Evolutionary conservation across 2,113 vertebrate species (phyloP), one percentile per base, ranked within the genome.

Genomic region (Ictidomys tridecemlineatus): DNA sequence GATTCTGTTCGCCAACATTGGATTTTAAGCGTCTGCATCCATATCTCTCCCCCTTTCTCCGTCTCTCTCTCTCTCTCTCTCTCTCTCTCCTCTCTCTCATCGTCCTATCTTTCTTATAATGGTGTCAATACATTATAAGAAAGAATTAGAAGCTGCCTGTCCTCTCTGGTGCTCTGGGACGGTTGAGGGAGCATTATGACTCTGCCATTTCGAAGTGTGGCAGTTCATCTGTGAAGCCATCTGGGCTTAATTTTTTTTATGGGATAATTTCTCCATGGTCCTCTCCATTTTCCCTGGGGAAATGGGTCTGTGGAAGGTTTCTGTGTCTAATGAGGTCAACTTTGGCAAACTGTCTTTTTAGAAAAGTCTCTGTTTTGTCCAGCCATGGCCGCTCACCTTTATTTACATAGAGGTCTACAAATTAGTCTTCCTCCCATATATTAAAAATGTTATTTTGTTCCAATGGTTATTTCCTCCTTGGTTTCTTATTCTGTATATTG

Each of bases 191-290:
- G 45, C 32, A 53, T 82, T 83, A 72, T 76, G 58, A 58, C 61
- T 89, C 37, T 58, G 20, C n/a, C 85, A 34, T 82, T 92, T 92
- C 80, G 80, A n/a, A 51, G 61, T 72, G 88, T 30, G n/a, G 37
- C 90, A 67, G 74, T 78, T 61, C n/a, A 72, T 85, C 34, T 42
- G 48, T 93, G 76, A 90, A 93, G 72, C 9, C 63, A 45, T 90
- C 13, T 91, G 65, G 12, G 45, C 32, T 67, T 86, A 34, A 45
- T 85, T 48, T n/a, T 87, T 67, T 70, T n/a, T 70, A 45, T 34
- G n/a, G 2, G 10, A 13, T 48, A 85, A 63, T 92, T 85, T 32
- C 30, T 76, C 80, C 22, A 56, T 69, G 17, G 1, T 65, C 67
- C 91, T 80, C 69, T 80, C 61, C 72, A 0, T 89, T 88, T 78